Percentiles rank a stretch among this genome's conserved stretches.
phyloP scores from a whole-genome alignment of 2,888 invertebrate genomes.

The Lapara coniferarum region DNA sequence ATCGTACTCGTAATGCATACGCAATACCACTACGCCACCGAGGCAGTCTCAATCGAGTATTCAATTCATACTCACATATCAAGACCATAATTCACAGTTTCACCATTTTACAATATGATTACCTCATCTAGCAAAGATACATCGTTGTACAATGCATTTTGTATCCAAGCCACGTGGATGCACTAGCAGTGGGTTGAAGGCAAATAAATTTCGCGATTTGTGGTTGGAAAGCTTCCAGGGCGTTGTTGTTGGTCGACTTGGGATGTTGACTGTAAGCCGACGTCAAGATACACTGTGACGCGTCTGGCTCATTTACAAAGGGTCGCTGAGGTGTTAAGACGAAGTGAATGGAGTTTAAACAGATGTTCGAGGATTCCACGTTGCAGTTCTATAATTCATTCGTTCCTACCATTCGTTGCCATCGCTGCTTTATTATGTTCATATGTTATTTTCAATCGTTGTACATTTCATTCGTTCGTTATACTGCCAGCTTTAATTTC shows the following conservation, averaged over 20 bases:
- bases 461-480: neutral
- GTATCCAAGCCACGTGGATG: conserved; percentile 74
- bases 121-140: conserved; percentile 41
- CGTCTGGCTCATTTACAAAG: conserved; percentile 21
- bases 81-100: neutral
- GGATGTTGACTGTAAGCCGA: conserved; percentile 41
- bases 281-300: conserved; percentile 16
- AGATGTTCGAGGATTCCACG: neutral
- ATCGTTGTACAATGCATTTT: conserved; percentile 54
- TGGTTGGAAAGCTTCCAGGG: conserved; percentile 78
- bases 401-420: neutral
- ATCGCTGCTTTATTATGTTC: neutral
- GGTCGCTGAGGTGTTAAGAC: conserved; percentile 20
- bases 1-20: too few species aligned
- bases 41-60: too few species aligned
- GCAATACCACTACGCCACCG: too few species aligned
- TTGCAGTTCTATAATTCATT: neutral
- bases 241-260: conserved; percentile 62
- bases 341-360: neutral
- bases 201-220: conserved; percentile 80
- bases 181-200: conserved; percentile 70
- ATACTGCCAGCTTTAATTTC: neutral
- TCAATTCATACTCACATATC: too few species aligned
- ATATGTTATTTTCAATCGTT: neutral
- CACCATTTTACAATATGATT: neutral